Base-by-base conservation (phyloP, 1,140 invertebrate genomes). In the Habropoda laboriosa region DNA sequence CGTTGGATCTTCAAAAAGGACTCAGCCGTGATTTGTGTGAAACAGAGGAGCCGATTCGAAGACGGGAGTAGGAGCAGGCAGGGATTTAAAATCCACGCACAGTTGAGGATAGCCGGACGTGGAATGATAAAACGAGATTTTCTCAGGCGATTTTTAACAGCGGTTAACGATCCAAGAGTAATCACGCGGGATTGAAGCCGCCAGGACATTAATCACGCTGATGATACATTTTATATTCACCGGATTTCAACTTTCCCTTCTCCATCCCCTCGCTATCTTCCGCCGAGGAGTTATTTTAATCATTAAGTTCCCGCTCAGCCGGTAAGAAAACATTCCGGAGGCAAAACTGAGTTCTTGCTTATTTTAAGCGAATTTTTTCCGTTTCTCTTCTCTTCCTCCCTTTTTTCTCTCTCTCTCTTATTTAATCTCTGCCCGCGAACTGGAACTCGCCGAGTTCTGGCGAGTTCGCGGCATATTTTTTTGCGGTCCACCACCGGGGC, bases 141-240 rank as follows among this genome's bases (percentile, higher is more conserved):
- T 60, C 38, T 32, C 45, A 3, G 32, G 57, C 57, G 32, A 77
- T 57, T 70, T 77, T 77, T 70, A 77, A 58, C 24, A 58, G 7
- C 55, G 40, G 30, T 40, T 77, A 77, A 77, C 66, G 74, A 77
- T 58, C 64, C n/a, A 58, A 51, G 53, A 70, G 64, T 47, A 68
- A 58, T 77, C 74, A 53, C 38, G n/a, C 55, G 42, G 61, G 75
- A 71, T 77, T 60, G 40, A 60, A 35, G 18, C 42, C 5, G 66
- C 42, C 1, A 49, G 42, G 42, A 49, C 75, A 77, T 77, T 77
- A 77, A 77, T 77, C 75, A 60, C 75, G 42, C 16, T 42, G 74
- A 77, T 77, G 74, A 55, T 58, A 38, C 53, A 71, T 71, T 77
- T 77, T 77, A 70, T 77, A 70, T 68, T 68, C 66, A 71, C 18